Evolutionary conservation across 1,140 invertebrate species (phyloP).

Genomic region (Uloborus diversus): DNA sequence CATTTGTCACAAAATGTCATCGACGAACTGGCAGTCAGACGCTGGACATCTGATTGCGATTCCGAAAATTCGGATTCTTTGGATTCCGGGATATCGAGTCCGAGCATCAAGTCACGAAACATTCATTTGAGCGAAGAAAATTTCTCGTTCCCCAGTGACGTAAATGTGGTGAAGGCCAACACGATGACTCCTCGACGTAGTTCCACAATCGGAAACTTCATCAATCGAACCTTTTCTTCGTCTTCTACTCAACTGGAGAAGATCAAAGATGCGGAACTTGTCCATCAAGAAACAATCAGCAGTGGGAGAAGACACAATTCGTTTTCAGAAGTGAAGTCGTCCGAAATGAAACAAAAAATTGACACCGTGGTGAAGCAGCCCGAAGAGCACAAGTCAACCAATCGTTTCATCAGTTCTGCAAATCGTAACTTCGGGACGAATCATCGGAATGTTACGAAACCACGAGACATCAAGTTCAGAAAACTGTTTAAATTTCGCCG

Average conservation of each 20-base stretch:
- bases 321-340: constrained; percentile 1
- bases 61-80: constrained; percentile 41
- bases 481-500: constrained; percentile 42
- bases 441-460: constrained; percentile 43
- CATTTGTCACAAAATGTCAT: constrained; percentile 11
- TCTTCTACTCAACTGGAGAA: constrained; percentile 27
- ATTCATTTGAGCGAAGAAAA: background rate
- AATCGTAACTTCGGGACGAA: constrained; percentile 44
- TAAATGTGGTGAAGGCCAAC: background rate
- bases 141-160: background rate
- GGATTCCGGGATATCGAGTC: constrained; percentile 46
- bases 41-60: constrained; percentile 46
- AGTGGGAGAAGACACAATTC: constrained; percentile 2
- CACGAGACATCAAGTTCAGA: constrained; percentile 38
- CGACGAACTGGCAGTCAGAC: constrained; percentile 21
- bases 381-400: constrained; percentile 3
- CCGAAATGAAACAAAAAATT: background rate
- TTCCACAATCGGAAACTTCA: constrained; percentile 26
- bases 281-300: background rate
- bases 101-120: constrained; percentile 42
- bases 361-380: background rate
- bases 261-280: background rate
- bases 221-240: constrained; percentile 28
- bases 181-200: background rate
- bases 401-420: constrained; percentile 33